Evolutionary conservation across 2,797 vertebrate species (phyloP).

Genomic region (Allobates femoralis): DNA sequence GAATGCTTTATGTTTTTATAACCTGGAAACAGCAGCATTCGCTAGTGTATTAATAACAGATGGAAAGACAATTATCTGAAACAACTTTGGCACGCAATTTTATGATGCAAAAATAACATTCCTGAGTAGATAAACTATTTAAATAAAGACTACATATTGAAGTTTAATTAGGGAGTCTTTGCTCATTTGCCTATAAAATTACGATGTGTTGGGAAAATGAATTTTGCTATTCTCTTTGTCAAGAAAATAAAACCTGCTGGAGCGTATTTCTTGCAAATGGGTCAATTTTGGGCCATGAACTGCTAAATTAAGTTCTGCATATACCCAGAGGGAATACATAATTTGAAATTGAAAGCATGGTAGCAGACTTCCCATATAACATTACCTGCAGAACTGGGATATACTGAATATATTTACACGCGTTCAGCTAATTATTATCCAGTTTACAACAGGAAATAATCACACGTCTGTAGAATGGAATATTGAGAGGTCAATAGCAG

Average conservation of each 20-base stretch:
- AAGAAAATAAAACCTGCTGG: constrained; percentile 55
- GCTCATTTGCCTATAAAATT: constrained; percentile 51
- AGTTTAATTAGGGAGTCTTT: constrained; percentile 56
- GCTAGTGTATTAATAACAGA: constrained; percentile 44
- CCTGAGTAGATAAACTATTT: constrained; percentile 60
- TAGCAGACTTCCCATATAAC: neutral
- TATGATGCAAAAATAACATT: constrained; percentile 47
- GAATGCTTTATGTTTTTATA: constrained; percentile 47
- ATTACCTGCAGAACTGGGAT: constrained; percentile 3
- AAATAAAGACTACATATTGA: constrained; percentile 59
- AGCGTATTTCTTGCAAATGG: constrained; percentile 45
- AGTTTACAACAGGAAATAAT: neutral
- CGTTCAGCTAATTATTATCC: neutral
- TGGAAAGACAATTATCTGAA: constrained; percentile 59
- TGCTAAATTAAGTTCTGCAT: constrained; percentile 48
- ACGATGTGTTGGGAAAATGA: constrained; percentile 46
- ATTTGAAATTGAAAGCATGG: constrained; percentile 30
- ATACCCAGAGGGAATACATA: constrained; percentile 43
- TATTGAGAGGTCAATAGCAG: neutral
- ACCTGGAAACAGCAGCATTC: constrained; percentile 41
- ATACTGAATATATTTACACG: neutral
- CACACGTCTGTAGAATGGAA: neutral
- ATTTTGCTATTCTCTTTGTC: constrained; percentile 25
- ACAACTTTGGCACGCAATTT: constrained; percentile 56
- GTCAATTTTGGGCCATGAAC: constrained; percentile 25